Percentiles rank a stretch among this genome's conserved stretches.
Conservation (phyloP, 2,797 vertebrate species). For the Darevskia nairensis region DNA sequence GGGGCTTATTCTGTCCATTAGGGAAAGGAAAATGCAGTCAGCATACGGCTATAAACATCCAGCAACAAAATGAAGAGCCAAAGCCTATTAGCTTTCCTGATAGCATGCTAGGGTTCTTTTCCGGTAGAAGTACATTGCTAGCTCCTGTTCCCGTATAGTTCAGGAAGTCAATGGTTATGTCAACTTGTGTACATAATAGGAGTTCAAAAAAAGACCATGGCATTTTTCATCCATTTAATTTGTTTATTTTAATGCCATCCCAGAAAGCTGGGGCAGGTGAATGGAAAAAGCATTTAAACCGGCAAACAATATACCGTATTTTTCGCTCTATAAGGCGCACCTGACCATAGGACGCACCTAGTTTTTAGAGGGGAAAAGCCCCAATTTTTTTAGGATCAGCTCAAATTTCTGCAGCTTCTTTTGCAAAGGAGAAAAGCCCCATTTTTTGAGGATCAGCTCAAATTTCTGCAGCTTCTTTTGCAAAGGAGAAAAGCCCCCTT, state of each 20-base stretch:
- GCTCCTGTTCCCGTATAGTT: background rate
- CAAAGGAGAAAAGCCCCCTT: no score
- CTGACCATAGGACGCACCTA: no score
- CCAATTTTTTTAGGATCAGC: no score
- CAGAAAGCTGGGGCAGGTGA: background rate
- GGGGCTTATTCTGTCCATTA: constrained; percentile 59
- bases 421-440: no score
- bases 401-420: no score
- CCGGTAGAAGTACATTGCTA: constrained; percentile 20
- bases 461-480: no score
- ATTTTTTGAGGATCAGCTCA: no score
- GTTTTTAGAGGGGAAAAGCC: no score
- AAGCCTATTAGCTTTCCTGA: constrained; percentile 24
- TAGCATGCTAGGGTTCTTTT: background rate
- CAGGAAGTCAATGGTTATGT: background rate
- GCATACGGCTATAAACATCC: background rate
- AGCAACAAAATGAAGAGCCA: constrained; percentile 34
- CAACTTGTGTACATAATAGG: background rate
- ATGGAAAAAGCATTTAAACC: background rate
- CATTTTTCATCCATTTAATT: constrained; percentile 26
- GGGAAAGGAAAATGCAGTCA: constrained; percentile 55
- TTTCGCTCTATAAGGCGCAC: no score
- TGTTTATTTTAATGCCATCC: constrained; percentile 1
- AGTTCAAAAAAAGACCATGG: background rate
- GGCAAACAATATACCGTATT: background rate